Percentiles rank a stretch among this genome's conserved stretches.
phyloP scores from a whole-genome alignment of 2,797 vertebrate genomes.

The Pipistrellus kuhlii region DNA sequence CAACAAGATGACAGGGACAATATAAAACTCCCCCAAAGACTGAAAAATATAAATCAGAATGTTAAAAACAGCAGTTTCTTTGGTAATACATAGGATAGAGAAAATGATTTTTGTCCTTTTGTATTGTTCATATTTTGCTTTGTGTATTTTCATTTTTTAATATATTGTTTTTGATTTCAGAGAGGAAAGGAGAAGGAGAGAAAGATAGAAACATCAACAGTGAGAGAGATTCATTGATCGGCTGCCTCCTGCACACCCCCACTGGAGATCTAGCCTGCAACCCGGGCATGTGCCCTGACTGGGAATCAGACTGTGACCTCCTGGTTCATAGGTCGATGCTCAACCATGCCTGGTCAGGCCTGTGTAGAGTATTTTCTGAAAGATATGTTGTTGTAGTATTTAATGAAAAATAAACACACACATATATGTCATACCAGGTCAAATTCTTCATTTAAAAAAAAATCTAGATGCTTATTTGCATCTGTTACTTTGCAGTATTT shows the following conservation, averaged over 20 bases:
- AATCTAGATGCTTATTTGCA: not conserved
- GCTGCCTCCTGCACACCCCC: no score
- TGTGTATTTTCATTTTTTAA: not conserved
- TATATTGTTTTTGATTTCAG: no score
- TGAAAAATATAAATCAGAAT: not conserved
- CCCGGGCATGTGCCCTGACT: no score
- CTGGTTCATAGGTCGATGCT: no score
- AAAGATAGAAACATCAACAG: no score
- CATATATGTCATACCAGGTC: not conserved
- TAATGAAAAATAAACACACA: not conserved
- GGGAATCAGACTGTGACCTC: no score
- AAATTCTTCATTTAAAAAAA: constrained; percentile 29
- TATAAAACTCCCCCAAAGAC: not conserved
- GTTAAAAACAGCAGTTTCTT: not conserved
- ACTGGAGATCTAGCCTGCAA: no score
- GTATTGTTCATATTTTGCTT: constrained; percentile 34
- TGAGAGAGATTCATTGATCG: no score
- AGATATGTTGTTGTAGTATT: not conserved
- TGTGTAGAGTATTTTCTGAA: constrained; percentile 2
- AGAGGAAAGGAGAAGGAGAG: no score
- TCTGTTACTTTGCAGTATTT: not conserved
- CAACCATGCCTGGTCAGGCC: no score
- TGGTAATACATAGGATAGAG: not conserved
- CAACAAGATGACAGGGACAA: not conserved
- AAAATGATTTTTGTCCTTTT: not conserved